Evolutionary conservation across 2,113 vertebrate species (phyloP).

Genomic region (Vulpes ferrilata): DNA sequence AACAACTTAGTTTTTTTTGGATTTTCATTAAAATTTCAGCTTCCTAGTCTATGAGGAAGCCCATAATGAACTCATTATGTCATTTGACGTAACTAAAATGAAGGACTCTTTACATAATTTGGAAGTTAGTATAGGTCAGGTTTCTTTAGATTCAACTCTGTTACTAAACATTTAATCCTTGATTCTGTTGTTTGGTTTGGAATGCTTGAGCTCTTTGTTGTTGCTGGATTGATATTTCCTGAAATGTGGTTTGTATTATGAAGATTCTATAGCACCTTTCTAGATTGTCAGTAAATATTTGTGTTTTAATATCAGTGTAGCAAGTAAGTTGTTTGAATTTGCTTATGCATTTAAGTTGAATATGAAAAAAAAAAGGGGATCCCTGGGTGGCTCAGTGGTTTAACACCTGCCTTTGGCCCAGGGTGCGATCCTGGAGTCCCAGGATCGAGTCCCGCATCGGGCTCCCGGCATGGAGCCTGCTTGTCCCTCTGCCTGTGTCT

Average conservation of each 20-base stretch:
- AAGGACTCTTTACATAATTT: conserved; percentile 11
- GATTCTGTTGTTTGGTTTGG: background rate
- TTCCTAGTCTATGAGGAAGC: background rate
- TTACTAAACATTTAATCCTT: conserved; percentile 22
- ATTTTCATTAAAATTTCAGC: background rate
- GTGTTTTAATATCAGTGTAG: background rate
- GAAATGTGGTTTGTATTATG: background rate
- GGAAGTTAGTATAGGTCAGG: background rate
- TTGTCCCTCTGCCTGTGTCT: no score
- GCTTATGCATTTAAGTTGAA: conserved; percentile 20
- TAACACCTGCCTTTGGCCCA: no score
- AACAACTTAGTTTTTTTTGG: background rate
- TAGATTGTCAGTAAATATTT: conserved; percentile 24
- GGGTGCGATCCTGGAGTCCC: no score
- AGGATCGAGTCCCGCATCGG: no score
- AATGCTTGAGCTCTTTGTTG: background rate
- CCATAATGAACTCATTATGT: background rate
- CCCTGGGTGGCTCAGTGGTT: no score
- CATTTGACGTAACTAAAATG: conserved; percentile 25
- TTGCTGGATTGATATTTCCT: background rate
- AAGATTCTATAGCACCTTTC: background rate
- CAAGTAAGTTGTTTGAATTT: conserved; percentile 34
- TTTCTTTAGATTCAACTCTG: conserved; percentile 40
- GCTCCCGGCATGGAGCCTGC: no score
- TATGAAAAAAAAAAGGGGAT: background rate